Conservation (phyloP, 2,113 vertebrate species). For the Hyperoodon ampullatus region DNA sequence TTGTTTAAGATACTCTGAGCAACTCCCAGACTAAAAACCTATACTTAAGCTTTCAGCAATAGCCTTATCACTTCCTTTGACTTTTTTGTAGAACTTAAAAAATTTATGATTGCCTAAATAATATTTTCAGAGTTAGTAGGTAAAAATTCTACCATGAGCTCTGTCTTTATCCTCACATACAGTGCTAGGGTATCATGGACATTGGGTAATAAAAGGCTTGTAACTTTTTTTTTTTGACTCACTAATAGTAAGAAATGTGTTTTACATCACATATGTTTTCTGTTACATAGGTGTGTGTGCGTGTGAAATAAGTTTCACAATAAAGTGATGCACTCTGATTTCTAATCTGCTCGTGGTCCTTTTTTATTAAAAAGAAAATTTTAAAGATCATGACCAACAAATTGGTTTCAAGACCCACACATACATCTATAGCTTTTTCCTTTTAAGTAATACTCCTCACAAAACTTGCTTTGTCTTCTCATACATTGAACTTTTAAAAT, state of each 20-base stretch:
- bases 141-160: not conserved
- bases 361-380: constrained; percentile 34
- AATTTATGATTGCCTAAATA: constrained; percentile 43
- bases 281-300: not conserved
- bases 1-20: not conserved
- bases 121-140: constrained; percentile 18
- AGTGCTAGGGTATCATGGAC: not conserved
- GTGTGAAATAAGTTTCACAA: constrained; percentile 61
- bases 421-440: not conserved
- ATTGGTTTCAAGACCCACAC: not conserved
- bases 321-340: constrained; percentile 63
- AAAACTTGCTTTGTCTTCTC: not conserved
- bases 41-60: not conserved
- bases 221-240: constrained; percentile 12
- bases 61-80: not conserved
- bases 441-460: not conserved
- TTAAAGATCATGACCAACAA: not conserved
- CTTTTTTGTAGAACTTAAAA: not conserved
- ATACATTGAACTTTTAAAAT: not conserved
- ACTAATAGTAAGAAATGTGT: constrained; percentile 11
- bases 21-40: not conserved
- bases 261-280: constrained; percentile 41
- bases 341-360: constrained; percentile 51
- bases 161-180: not conserved
- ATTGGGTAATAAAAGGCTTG: constrained; percentile 21